Conservation (phyloP, 2,113 vertebrate species). For the Meles meles region DNA sequence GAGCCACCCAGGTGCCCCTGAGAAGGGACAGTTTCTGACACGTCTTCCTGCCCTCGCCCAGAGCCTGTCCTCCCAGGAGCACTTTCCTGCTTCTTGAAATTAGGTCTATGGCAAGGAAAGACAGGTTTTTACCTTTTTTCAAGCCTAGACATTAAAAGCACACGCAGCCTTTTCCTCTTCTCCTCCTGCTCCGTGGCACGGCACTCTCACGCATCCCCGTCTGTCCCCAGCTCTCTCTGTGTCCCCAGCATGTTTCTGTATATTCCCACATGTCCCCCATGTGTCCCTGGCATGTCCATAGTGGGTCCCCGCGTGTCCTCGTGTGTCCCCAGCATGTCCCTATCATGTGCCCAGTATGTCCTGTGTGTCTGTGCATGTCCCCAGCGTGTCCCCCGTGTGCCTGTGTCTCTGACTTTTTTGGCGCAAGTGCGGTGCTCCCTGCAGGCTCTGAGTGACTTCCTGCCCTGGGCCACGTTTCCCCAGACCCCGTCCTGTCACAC, state of each 20-base stretch:
- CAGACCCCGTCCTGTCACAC: not conserved
- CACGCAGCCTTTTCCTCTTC: not conserved
- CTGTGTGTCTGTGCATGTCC: too few relatives aligned
- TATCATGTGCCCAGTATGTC: too few relatives aligned
- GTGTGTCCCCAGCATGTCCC: too few relatives aligned
- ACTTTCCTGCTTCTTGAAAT: accelerated
- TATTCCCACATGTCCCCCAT: not conserved
- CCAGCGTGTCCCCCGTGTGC: not conserved
- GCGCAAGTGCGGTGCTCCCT: not conserved
- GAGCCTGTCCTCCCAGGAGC: not conserved
- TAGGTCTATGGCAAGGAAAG: not conserved
- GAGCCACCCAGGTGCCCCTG: too few relatives aligned
- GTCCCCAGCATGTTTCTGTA: not conserved
- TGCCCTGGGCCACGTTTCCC: not conserved
- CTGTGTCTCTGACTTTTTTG: not conserved
- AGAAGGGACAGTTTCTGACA: not conserved
- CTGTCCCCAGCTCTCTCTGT: not conserved
- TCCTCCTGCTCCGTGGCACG: accelerated
- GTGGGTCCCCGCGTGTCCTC: too few relatives aligned
- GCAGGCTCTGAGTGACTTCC: not conserved
- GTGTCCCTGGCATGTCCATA: not conserved
- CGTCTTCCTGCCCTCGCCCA: not conserved
- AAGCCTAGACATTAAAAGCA: not conserved
- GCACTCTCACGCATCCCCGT: not conserved
- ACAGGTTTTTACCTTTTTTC: not conserved